Conservation (phyloP, 2,888 invertebrate genomes). For the Pollenia labialis region DNA sequence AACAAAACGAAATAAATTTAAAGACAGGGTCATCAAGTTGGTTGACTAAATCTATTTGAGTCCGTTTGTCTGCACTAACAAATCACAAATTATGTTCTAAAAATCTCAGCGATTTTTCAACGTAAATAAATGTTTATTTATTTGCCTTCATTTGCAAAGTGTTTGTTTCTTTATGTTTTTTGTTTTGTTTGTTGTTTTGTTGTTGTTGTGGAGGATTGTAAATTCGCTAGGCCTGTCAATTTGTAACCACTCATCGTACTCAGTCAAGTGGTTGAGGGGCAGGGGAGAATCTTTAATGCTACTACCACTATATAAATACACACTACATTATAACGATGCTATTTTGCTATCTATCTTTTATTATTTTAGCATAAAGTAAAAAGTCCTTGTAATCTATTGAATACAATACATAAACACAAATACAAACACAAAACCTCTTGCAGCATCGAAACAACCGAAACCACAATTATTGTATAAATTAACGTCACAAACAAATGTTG, state of each 20-base stretch:
- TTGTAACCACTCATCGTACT: constrained; percentile 63
- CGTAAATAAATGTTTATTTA: constrained; percentile 73
- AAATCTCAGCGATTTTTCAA: constrained; percentile 66
- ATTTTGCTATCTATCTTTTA: constrained; percentile 40
- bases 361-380: constrained; percentile 42
- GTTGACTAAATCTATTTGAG: constrained; percentile 3
- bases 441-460: constrained; percentile 58
- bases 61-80: constrained; percentile 43
- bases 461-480: constrained; percentile 83
- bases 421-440: constrained; percentile 7
- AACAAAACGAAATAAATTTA: constrained; percentile 42
- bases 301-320: constrained; percentile 35
- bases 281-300: constrained; percentile 28
- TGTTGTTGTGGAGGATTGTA: constrained; percentile 45
- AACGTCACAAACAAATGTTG: constrained; percentile 85
- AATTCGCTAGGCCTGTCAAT: constrained; percentile 75
- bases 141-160: constrained; percentile 75
- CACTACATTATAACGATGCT: constrained; percentile 12
- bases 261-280: constrained; percentile 49
- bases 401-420: constrained; percentile 17
- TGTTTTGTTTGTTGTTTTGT: neutral
- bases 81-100: constrained; percentile 69
- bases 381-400: constrained; percentile 24
- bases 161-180: constrained; percentile 54
- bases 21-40: constrained; percentile 60